Conservation (phyloP, 1,140 invertebrate species). For the Epicauta chinensis region DNA sequence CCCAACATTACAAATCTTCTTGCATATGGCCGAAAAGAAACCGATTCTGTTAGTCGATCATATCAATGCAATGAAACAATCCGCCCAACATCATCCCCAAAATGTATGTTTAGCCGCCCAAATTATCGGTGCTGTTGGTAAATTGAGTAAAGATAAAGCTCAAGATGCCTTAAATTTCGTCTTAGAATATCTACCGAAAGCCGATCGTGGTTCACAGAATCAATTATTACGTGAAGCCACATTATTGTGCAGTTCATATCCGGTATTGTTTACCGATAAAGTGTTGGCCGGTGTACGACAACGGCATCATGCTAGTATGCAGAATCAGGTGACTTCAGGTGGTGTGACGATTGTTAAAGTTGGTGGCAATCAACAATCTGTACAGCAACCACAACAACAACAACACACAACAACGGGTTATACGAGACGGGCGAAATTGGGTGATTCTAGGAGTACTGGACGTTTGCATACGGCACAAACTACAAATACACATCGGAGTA, state of each 20-base stretch:
- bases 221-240: slow-evolving; percentile 70
- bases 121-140: slow-evolving; percentile 57
- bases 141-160: slow-evolving; percentile 62
- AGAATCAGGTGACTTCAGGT: slow-evolving; percentile 59
- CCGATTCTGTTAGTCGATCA: slow-evolving; percentile 63
- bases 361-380: slow-evolving; percentile 47
- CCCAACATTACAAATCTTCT: slow-evolving; percentile 68
- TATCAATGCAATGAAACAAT: slow-evolving; percentile 57
- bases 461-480: slow-evolving; percentile 59
- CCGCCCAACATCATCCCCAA: slow-evolving; percentile 60
- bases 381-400: slow-evolving; percentile 15
- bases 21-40: slow-evolving; percentile 63
- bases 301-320: slow-evolving; percentile 51
- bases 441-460: slow-evolving; percentile 63
- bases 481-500: slow-evolving; percentile 62
- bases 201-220: slow-evolving; percentile 62
- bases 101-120: slow-evolving; percentile 59
- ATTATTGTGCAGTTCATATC: slow-evolving; percentile 67
- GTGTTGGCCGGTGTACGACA: slow-evolving; percentile 65
- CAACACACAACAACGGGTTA: slow-evolving; percentile 47
- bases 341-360: slow-evolving; percentile 72
- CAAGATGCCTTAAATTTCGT: slow-evolving; percentile 75
- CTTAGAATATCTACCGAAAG: slow-evolving; percentile 61
- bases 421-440: slow-evolving; percentile 55
- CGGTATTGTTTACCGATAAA: slow-evolving; percentile 68